Evolutionary conservation across 1,140 invertebrate genomes (phyloP).

Genomic region (Andricus grossulariae): DNA sequence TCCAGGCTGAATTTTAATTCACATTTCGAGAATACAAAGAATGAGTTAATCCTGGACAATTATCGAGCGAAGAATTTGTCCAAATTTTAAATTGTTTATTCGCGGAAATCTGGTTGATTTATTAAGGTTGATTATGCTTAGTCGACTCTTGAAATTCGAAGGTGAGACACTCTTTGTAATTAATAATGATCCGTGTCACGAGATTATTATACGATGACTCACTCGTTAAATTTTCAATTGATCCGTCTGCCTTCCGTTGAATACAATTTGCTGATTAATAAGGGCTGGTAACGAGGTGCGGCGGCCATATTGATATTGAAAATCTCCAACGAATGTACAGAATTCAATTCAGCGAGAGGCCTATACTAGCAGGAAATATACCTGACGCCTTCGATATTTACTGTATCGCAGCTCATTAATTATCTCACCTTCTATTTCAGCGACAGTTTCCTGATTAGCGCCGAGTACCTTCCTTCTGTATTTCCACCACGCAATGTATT

Average conservation of each 20-base stretch:
- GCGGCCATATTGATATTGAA: slow-evolving; percentile 63
- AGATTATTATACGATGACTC: slow-evolving; percentile 20
- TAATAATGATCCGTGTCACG: neutral
- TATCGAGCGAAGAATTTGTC: neutral
- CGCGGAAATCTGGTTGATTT: no score
- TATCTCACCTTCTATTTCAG: slow-evolving; percentile 60
- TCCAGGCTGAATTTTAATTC: slow-evolving; percentile 7
- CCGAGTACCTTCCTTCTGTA: slow-evolving; percentile 38
- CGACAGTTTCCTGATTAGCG: slow-evolving; percentile 58
- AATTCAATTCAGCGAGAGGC: slow-evolving; percentile 68
- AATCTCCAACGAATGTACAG: slow-evolving; percentile 55
- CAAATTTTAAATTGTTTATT: no score
- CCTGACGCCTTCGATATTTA: slow-evolving; percentile 71
- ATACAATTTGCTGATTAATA: slow-evolving; percentile 51
- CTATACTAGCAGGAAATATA: slow-evolving; percentile 61
- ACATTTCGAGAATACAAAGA: slow-evolving; percentile 21
- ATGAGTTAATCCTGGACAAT: slow-evolving; percentile 5
- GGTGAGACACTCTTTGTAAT: slow-evolving; percentile 7
- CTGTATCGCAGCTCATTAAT: slow-evolving; percentile 70
- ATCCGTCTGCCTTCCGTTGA: slow-evolving; percentile 18
- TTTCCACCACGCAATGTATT: slow-evolving; percentile 46
- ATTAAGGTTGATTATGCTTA: neutral
- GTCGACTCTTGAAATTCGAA: neutral
- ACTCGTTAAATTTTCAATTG: slow-evolving; percentile 30
- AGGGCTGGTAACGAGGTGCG: slow-evolving; percentile 53